Evolutionary conservation across 2,888 invertebrate genomes (phyloP).

Genomic region (Epirrhoe tristata): DNA sequence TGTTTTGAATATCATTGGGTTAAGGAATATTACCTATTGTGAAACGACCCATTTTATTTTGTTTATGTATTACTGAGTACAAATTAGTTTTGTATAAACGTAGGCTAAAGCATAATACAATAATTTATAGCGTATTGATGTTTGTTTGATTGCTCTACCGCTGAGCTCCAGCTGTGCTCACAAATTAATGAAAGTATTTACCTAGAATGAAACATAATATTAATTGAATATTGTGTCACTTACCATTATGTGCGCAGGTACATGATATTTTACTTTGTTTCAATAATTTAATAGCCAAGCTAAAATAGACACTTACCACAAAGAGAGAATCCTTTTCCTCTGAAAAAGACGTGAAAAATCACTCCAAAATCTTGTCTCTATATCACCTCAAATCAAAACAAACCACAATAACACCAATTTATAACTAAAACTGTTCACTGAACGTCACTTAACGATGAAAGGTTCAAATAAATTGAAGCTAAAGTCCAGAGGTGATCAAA

Average conservation of each 20-base stretch:
- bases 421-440: slow-evolving; percentile 62
- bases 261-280: background rate
- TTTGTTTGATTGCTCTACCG: slow-evolving; percentile 9
- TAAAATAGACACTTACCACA: slow-evolving; percentile 20
- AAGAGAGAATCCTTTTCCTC: slow-evolving; percentile 29
- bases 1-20: too few species aligned
- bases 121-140: background rate
- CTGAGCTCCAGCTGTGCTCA: slow-evolving; percentile 5
- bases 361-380: slow-evolving; percentile 22
- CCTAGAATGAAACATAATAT: too few species aligned
- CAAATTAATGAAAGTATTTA: background rate
- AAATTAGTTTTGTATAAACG: background rate
- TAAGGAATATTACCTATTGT: too few species aligned
- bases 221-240: too few species aligned
- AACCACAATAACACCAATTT: slow-evolving; percentile 68
- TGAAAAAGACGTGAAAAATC: slow-evolving; percentile 37
- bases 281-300: background rate
- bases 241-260: too few species aligned
- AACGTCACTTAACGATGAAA: slow-evolving; percentile 66
- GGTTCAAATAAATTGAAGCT: slow-evolving; percentile 27
- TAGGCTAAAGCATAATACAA: background rate
- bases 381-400: slow-evolving; percentile 65
- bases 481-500: slow-evolving; percentile 39
- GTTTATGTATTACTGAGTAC: too few species aligned
- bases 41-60: too few species aligned